Evolutionary conservation across 1,140 invertebrate species (phyloP).

Genomic region (Galendromus occidentalis): DNA sequence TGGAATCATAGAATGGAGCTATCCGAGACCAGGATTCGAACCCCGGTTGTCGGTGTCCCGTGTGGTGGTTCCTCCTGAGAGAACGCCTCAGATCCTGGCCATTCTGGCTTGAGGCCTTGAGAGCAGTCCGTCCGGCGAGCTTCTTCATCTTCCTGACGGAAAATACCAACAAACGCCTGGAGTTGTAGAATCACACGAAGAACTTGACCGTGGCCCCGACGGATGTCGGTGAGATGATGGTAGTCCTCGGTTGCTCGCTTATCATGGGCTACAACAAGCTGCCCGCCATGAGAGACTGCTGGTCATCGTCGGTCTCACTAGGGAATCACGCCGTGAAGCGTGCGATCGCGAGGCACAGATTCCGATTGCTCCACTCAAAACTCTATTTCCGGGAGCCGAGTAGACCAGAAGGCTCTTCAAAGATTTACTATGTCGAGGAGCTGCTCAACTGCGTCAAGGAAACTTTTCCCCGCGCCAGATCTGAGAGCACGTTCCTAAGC

Average conservation of each 20-base stretch:
- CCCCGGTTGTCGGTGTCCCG: no score
- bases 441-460: no score
- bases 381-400: no score
- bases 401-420: no score
- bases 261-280: slow-evolving; percentile 16
- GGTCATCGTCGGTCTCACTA: slow-evolving; percentile 19
- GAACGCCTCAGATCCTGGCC: no score
- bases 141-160: slow-evolving; percentile 12
- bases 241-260: slow-evolving; percentile 15
- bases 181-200: not conserved
- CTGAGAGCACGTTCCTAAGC: no score
- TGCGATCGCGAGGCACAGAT: slow-evolving; percentile 20
- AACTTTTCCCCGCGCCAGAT: no score
- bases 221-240: slow-evolving; percentile 15
- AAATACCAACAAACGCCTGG: slow-evolving; percentile 12
- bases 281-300: slow-evolving; percentile 17
- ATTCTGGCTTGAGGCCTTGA: no score
- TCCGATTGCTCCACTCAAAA: slow-evolving; percentile 12
- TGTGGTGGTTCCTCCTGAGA: no score
- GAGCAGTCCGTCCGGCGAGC: slow-evolving; percentile 13
- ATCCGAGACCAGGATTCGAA: no score
- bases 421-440: no score
- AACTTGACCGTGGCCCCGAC: not conserved
- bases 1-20: no score
- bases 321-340: slow-evolving; percentile 21